Percentiles rank a stretch among this genome's conserved stretches.
phyloP scores from a whole-genome alignment of 2,797 vertebrate species.

The Scomberomorus guttatus region DNA sequence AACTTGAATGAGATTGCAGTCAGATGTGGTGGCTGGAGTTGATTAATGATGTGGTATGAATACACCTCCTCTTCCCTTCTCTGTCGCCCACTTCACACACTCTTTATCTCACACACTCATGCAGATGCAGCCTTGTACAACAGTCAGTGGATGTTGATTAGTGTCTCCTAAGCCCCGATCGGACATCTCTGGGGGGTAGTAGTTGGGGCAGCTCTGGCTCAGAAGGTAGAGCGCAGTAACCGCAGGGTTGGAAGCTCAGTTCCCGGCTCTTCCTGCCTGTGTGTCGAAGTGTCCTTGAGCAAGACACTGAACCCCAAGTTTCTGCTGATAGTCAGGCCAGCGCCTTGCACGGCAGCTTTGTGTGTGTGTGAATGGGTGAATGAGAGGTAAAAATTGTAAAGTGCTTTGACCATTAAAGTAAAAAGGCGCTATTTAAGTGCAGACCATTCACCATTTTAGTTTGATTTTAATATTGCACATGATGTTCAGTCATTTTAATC shows the following conservation, averaged over 20 bases:
- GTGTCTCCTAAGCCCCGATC: slow-evolving; percentile 6
- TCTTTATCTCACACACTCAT: neutral
- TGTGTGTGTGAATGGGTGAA: too few species aligned
- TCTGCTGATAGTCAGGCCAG: neutral
- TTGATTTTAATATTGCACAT: slow-evolving; percentile 21
- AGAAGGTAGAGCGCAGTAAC: too few species aligned
- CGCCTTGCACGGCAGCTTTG: too few species aligned
- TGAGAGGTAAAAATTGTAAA: too few species aligned
- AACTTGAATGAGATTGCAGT: slow-evolving; percentile 57
- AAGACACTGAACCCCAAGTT: neutral
- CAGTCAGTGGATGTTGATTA: slow-evolving; percentile 25
- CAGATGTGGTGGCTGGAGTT: slow-evolving; percentile 37
- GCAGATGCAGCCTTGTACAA: slow-evolving; percentile 11
- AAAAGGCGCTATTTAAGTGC: too few species aligned
- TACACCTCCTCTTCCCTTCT: slow-evolving; percentile 8
- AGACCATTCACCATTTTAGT: neutral
- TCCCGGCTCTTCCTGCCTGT: neutral
- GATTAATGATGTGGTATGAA: slow-evolving; percentile 52
- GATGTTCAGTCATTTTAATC: slow-evolving; percentile 32
- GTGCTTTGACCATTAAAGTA: too few species aligned
- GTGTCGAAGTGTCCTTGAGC: neutral
- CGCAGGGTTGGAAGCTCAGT: too few species aligned
- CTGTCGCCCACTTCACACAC: neutral
- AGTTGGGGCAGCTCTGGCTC: too few species aligned
- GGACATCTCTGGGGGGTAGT: slow-evolving; percentile 14